Conservation (phyloP, 92 coral and sea anemone genomes). For the Epizoanthus illoricatus region DNA sequence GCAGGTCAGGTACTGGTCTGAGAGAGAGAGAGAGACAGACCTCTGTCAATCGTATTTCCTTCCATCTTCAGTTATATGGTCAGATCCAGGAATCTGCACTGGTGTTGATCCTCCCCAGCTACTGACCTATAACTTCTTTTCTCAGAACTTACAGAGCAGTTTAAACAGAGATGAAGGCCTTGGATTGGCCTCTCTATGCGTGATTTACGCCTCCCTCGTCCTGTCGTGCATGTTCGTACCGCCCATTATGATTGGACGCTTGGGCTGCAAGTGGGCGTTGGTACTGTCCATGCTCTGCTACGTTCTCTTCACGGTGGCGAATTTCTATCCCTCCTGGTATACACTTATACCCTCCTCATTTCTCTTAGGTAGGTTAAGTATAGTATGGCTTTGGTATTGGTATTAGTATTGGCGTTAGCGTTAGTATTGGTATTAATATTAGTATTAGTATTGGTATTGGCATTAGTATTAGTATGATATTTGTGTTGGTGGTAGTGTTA, state of each 20-base stretch:
- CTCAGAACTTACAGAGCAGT: constrained; percentile 90
- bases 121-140: background rate
- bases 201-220: constrained; percentile 80
- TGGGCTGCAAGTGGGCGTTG: constrained; percentile 95
- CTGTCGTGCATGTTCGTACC: constrained; percentile 94
- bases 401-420: too few species aligned
- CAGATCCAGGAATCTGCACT: too few species aligned
- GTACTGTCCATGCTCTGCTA: constrained; percentile 85
- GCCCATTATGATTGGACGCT: constrained; percentile 91
- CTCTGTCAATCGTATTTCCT: too few species aligned
- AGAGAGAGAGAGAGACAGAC: background rate
- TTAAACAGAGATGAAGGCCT: constrained; percentile 79
- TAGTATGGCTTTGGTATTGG: too few species aligned
- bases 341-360: constrained; percentile 86
- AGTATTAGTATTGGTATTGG: too few species aligned
- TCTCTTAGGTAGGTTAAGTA: constrained; percentile 69
- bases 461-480: background rate
- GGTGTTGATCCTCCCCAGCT: background rate
- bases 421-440: too few species aligned
- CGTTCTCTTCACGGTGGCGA: constrained; percentile 84
- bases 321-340: constrained; percentile 80
- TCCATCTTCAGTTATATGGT: background rate
- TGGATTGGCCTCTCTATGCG: constrained; percentile 80
- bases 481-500: background rate
- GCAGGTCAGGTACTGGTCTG: background rate